A percentile compares a stretch with the other conserved stretches of the same genome.
These are phyloP conservation scores for Tachycineta bicolor DNA, from an alignment of 2,113 vertebrate species.

Conservation along the genomic window DNA sequence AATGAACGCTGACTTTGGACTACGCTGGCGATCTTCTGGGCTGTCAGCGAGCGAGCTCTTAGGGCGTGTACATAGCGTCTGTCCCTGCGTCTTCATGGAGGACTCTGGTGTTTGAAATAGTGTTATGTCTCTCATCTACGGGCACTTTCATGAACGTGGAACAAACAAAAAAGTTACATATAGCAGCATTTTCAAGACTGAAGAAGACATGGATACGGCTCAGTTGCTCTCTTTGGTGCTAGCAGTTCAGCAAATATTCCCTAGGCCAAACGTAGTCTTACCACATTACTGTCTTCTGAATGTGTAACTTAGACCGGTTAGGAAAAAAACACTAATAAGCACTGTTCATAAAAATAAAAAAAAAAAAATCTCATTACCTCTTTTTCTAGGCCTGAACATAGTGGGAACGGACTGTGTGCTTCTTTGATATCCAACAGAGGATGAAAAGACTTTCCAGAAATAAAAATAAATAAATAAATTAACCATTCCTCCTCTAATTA, in stretches of 20 bases:
- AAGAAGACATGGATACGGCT: constrained; percentile 31
- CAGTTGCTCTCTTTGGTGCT: constrained; percentile 74
- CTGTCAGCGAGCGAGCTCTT: constrained; percentile 15
- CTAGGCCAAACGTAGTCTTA: constrained; percentile 63
- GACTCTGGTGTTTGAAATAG: constrained; percentile 55
- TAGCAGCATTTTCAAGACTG: not conserved
- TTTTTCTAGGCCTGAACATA: constrained; percentile 46
- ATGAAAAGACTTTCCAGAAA: constrained; percentile 24
- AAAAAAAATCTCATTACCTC: constrained; percentile 53
- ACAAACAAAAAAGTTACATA: constrained; percentile 28
- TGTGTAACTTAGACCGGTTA: constrained; percentile 65
- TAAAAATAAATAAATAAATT: not conserved
- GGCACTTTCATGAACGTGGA: constrained; percentile 70
- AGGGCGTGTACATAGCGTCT: not conserved
- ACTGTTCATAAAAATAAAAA: constrained; percentile 42
- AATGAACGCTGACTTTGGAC: not conserved
- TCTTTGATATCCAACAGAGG: constrained; percentile 7
- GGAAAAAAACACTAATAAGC: constrained; percentile 50
- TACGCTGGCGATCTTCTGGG: not conserved
- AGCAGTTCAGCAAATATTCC: constrained; percentile 59
- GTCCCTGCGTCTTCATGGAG: not conserved
- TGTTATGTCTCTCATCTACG: constrained; percentile 67
- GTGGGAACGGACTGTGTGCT: constrained; percentile 33
- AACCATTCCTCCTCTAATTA: not conserved
- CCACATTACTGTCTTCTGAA: constrained; percentile 54